A percentile compares a stretch with the other conserved stretches of the same genome.
These are phyloP conservation scores for Martes martes DNA, from an alignment of 2,113 vertebrate species.

Conservation along the genomic window DNA sequence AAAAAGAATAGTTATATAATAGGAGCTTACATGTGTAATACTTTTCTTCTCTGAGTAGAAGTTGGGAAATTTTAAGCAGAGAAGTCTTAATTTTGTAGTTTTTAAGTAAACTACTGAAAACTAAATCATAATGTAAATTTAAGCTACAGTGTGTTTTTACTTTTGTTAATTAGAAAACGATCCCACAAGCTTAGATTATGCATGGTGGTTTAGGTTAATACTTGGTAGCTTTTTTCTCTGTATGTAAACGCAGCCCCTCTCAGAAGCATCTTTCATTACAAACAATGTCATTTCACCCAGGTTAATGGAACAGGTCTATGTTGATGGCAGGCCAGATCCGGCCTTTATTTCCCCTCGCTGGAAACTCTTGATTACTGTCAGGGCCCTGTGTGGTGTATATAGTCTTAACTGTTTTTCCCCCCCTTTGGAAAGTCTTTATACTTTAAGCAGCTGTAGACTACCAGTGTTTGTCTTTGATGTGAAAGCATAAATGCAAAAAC, in stretches of 20 bases:
- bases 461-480: neutral
- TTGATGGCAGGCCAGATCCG: neutral
- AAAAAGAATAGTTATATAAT: neutral
- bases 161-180: neutral
- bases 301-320: neutral
- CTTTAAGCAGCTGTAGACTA: neutral
- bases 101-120: constrained; percentile 4
- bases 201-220: neutral
- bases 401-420: neutral
- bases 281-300: neutral
- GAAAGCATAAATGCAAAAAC: neutral
- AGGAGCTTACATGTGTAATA: neutral
- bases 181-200: neutral
- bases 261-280: neutral
- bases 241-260: neutral
- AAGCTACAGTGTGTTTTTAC: neutral
- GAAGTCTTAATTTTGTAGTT: neutral
- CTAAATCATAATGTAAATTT: neutral
- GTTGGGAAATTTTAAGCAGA: neutral
- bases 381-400: neutral
- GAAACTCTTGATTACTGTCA: neutral
- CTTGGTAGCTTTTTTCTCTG: neutral
- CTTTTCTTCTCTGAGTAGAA: constrained; percentile 15
- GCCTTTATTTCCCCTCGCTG: neutral
- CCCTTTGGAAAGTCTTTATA: neutral